Percentiles rank a stretch among this genome's conserved stretches.
These are phyloP conservation scores for Paraplagusia blochii DNA, from an alignment of 2,113 vertebrate genomes.

Conservation along the genomic window DNA sequence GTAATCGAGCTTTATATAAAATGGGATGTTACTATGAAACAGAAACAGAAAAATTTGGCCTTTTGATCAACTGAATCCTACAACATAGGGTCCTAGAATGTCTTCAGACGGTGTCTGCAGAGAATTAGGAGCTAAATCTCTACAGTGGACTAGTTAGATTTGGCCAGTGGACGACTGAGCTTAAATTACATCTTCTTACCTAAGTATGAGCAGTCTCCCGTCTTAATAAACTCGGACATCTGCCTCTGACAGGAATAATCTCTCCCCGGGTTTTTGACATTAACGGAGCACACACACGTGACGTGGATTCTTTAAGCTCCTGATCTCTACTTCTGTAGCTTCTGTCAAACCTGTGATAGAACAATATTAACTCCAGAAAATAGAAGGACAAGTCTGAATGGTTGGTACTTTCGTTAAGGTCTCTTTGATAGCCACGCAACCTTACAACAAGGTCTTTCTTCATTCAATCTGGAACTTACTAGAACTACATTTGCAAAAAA, in stretches of 20 bases:
- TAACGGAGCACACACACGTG: conserved; percentile 62
- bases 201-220: conserved; percentile 55
- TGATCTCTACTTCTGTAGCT: conserved; percentile 48
- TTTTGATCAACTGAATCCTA: background rate
- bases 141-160: conserved; percentile 62
- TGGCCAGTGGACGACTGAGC: conserved; percentile 55
- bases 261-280: conserved; percentile 67
- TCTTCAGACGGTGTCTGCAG: conserved; percentile 36
- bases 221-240: conserved; percentile 60
- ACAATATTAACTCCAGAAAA: too few species aligned
- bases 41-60: too few species aligned
- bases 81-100: conserved; percentile 19
- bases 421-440: background rate
- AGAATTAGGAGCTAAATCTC: conserved; percentile 66
- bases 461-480: background rate
- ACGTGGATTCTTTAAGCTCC: conserved; percentile 64
- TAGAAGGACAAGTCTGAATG: conserved; percentile 18
- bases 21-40: too few species aligned
- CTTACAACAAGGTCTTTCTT: background rate
- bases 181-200: conserved; percentile 59
- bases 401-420: conserved; percentile 1
- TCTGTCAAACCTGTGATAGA: conserved; percentile 29
- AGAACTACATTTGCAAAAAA: too few species aligned
- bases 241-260: conserved; percentile 63
- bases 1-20: too few species aligned